Percentiles rank a stretch among this genome's conserved stretches.
These are phyloP conservation scores for Cephalopachus bancanus DNA, from an alignment of 2,797 vertebrate genomes.

Conservation along the genomic window DNA sequence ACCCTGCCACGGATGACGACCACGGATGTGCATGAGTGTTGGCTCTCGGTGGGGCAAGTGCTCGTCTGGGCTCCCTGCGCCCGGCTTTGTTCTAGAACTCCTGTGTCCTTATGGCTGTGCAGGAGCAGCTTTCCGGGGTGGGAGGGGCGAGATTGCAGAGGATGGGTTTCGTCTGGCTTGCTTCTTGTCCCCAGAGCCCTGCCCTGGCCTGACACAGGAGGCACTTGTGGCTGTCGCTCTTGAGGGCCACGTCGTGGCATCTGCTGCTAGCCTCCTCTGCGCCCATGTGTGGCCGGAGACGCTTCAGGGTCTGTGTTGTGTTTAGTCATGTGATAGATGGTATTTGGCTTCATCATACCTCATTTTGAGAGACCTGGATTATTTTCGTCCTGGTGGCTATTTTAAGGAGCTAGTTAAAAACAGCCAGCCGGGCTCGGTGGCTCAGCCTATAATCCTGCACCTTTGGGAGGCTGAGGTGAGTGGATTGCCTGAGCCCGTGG, in stretches of 20 bases:
- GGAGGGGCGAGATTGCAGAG: too few relatives aligned
- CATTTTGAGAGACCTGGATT: slow-evolving; percentile 68
- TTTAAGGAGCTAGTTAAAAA: slow-evolving; percentile 42
- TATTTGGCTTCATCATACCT: slow-evolving; percentile 1
- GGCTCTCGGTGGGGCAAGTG: not conserved
- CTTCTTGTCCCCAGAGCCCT: not conserved
- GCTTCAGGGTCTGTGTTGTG: slow-evolving; percentile 55
- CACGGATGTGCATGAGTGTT: not conserved
- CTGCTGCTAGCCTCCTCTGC: not conserved
- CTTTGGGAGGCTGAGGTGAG: too few relatives aligned
- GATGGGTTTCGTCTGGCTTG: not conserved
- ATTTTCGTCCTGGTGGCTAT: slow-evolving; percentile 55
- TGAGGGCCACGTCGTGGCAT: not conserved
- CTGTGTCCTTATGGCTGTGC: not conserved
- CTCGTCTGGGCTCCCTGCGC: not conserved
- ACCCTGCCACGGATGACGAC: not conserved
- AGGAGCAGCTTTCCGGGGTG: not conserved
- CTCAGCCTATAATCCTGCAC: too few relatives aligned
- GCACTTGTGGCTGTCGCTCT: not conserved
- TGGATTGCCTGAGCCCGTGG: too few relatives aligned
- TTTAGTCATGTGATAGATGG: slow-evolving; percentile 20
- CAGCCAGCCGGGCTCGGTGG: too few relatives aligned
- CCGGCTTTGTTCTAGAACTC: not conserved
- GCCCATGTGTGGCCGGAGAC: not conserved
- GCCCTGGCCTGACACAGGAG: not conserved